Evolutionary conservation across 2,888 invertebrate species (phyloP).

Genomic region (Limnephilus lunatus): DNA sequence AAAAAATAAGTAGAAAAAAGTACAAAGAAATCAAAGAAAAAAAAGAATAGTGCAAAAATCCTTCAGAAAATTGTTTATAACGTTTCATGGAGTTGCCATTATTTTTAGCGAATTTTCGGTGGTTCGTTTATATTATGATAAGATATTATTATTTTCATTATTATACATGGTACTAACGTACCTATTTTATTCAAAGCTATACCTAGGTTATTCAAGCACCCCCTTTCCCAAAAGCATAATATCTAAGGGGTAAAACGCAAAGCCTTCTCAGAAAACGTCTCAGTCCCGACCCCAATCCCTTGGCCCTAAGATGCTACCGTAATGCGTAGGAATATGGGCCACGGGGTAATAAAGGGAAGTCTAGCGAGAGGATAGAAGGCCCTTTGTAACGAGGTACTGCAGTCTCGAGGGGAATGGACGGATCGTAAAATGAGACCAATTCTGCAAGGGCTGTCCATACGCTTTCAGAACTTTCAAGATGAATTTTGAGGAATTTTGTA

Average conservation of each 20-base stretch:
- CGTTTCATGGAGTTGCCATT: too few species aligned
- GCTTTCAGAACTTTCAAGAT: background rate
- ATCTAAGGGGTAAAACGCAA: background rate
- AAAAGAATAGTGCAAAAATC: too few species aligned
- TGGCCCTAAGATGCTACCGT: background rate
- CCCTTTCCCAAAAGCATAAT: background rate
- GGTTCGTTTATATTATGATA: too few species aligned
- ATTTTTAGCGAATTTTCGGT: too few species aligned
- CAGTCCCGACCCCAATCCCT: background rate
- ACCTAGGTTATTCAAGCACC: background rate
- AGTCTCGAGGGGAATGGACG: conserved; percentile 16
- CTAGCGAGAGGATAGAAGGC: conserved; percentile 15
- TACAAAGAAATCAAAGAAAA: too few species aligned
- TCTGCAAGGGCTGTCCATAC: background rate
- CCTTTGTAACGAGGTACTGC: conserved; percentile 10
- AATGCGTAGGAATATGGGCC: background rate
- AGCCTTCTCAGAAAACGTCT: background rate
- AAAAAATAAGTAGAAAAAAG: too few species aligned
- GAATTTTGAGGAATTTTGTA: background rate
- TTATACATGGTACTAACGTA: background rate
- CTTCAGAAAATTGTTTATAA: too few species aligned
- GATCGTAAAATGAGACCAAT: conserved; percentile 18
- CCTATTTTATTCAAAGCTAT: background rate
- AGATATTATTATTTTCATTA: too few species aligned
- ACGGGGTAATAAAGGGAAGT: conserved; percentile 6